Evolutionary conservation across 2,797 vertebrate species (phyloP), one percentile per base, ranked within the genome.

Genomic region (Siniperca obscura): DNA sequence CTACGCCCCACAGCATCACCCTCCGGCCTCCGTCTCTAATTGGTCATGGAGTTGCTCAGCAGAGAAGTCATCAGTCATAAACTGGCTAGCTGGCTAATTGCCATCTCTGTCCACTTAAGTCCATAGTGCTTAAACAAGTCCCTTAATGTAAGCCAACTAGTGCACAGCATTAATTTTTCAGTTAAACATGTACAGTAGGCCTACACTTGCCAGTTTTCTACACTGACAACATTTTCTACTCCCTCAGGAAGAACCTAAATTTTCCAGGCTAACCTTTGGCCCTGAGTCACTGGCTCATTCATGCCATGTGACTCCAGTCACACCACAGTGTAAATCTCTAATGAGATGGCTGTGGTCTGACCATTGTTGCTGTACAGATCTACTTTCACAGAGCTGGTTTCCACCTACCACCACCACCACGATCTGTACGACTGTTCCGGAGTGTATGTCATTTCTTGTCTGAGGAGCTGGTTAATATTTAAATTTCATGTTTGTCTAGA

Each of bases 401-500:
- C 55, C 7, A 42, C 76, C 84, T 67, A 53, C 60, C 7, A 6
- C 59, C 50, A 34, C 55, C 38, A 46, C 60, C 64, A 64, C 59
- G 27, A 71, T 83, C 67, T 86, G 80, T 78, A 34, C 3, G n/a
- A 67, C 82, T 60, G 74, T 91, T 90, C 90, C 92, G 76, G 22
- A 72, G 89, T 53, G 80, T 27, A 55, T 92, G 90, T 91, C 53
- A 42, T 75, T 55, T 84, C 85, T 86, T 90, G 82, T 89, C 78
- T 68, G 78, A 83, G 40, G 59, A 83, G 66, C 65, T 86, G 44
- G 40, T 95, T 87, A 92, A 94, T 94, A 90, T 93, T 95, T 93
- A 92, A 94, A 94, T 84, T 79, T 59, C 69, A 74, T 93, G 91
- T 93, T 92, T 87, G 70, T 83, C 82, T 74, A 21, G 74, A 85